These are phyloP conservation scores for Caenorhabditis doughertyi DNA, from an alignment of 2,888 invertebrate species.

Conservation along the genomic window DNA sequence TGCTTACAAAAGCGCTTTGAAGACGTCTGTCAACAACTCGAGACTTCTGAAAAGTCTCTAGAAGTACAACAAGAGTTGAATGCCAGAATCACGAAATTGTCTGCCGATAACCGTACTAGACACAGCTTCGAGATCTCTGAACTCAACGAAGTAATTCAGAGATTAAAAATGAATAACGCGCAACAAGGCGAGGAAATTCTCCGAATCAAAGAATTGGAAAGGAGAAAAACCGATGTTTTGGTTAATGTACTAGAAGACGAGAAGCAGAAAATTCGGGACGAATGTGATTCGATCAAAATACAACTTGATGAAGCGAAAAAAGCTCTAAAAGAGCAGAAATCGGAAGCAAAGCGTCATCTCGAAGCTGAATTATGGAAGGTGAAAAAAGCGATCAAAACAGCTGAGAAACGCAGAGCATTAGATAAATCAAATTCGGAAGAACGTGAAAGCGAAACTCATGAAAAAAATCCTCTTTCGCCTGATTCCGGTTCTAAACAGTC, in stretches of 20 bases:
- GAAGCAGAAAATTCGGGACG: conserved; percentile 9
- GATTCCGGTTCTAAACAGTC: neutral
- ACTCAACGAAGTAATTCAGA: neutral
- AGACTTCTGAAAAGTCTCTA: conserved; percentile 9
- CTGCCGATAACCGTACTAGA: neutral
- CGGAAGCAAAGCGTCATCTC: conserved; percentile 5
- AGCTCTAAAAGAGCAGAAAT: neutral
- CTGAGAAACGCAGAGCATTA: neutral
- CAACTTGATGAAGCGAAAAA: conserved; percentile 1
- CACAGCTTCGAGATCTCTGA: neutral
- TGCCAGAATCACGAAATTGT: neutral
- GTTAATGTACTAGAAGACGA: conserved; percentile 18
- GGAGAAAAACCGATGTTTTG: conserved; percentile 22
- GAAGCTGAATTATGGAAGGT: conserved; percentile 15
- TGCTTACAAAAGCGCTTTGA: neutral
- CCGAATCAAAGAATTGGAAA: conserved; percentile 12
- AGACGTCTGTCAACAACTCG: conserved; percentile 2
- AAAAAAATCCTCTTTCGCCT: no score
- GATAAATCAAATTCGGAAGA: neutral
- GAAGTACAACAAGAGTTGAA: conserved; percentile 15
- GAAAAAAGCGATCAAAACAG: conserved; percentile 1
- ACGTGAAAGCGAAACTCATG: no score
- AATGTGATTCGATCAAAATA: neutral
- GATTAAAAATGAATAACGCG: neutral
- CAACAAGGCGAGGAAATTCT: neutral